Base-by-base conservation (phyloP, 2,797 vertebrate genomes). In the Anguilla anguilla region DNA sequence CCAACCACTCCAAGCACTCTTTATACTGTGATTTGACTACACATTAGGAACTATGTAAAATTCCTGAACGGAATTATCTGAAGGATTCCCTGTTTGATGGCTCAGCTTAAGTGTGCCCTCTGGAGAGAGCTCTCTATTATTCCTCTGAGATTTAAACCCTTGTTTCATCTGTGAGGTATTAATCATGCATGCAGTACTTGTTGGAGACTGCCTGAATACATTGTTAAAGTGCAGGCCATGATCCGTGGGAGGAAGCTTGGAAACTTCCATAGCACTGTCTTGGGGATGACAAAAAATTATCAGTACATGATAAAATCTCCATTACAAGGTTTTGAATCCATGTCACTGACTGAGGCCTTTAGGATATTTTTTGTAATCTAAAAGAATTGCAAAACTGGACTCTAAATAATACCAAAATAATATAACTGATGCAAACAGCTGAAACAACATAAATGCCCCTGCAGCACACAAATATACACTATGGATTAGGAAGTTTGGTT, bases 31-130 rank as follows among this genome's bases (percentile, higher is more conserved):
- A 1, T 67, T 67, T 67, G 64, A 46, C 74, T 17, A 43, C 15
- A 43, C 72, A 77, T 77, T 77, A 77, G 13, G 72, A 39, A 77
- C 31, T 77, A 77, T 77, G 31, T 43, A 35, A 77, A 35, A 77
- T 43, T 77, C 39, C 31, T 43, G 11, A 13, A 39, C 13, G 35
- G 35, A 77, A 81, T 94, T 93, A 92, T 93, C 89, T 91, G 91
- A 93, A 90, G 87, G 91, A 88, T 90, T 89, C 88, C 88, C 92
- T 91, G 88, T 94, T 94, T 94, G 92, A 95, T 92, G 91, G 92
- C 39, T 87, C 88, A 91, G 91, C 93, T 94, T 91, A 93, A 93
- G 91, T 91, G 89, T 72, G 53, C 90, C 93, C 93, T 93, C 92
- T 94, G 93, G 93, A 85, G 87, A 88, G 83, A 77, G 92, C 90